Evolutionary conservation across 2,797 vertebrate genomes (phyloP), one percentile per base, ranked within the genome.

Genomic region (Urocyon cinereoargenteus): DNA sequence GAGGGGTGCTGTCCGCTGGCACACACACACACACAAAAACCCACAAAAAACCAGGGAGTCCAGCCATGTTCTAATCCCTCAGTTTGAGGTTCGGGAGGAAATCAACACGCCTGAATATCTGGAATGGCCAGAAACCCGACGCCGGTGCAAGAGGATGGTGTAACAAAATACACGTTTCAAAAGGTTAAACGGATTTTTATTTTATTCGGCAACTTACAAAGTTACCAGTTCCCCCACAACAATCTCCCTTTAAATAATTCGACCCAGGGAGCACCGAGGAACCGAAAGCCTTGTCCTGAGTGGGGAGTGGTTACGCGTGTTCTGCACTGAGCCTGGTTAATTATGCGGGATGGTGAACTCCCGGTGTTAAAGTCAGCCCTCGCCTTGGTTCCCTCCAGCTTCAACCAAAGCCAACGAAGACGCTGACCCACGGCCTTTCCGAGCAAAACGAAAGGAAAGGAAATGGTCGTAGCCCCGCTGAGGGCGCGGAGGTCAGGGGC

Each of bases 11-110:
- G 77, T 40, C 40, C 31, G 57, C n/a, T 6, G 88, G 84, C 82
- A 19, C 19, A n/a, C n/a, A n/a, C n/a, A n/a, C n/a, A n/a, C n/a
- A n/a, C n/a, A n/a, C n/a, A n/a, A n/a, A n/a, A n/a, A n/a, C n/a
- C n/a, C n/a, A n/a, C n/a, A n/a, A 26, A 68, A 57, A 21, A 11
- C 66, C 82, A 40, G 93, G 5, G 62, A 19, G 13, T 22, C 13
- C 45, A 28, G 83, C 95, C 92, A 87, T 86, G 62, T 95, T 96
- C 83, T 86, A 86, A 59, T 88, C 86, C 66, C 59, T 93, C 34
- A 68, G 55, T 77, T 73, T 93, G 84, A 45, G 86, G 86, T 31
- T 95, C 57, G 49, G 51, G 77, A 86, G 49, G 88, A 93, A 90
- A 94, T 19, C 88, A 73, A 90, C 22, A 18, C 31, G 28, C 87